Percentiles rank a stretch among this genome's conserved stretches.
Conservation (phyloP, 1,140 invertebrate genomes). For the Oryctes rhinoceros region DNA sequence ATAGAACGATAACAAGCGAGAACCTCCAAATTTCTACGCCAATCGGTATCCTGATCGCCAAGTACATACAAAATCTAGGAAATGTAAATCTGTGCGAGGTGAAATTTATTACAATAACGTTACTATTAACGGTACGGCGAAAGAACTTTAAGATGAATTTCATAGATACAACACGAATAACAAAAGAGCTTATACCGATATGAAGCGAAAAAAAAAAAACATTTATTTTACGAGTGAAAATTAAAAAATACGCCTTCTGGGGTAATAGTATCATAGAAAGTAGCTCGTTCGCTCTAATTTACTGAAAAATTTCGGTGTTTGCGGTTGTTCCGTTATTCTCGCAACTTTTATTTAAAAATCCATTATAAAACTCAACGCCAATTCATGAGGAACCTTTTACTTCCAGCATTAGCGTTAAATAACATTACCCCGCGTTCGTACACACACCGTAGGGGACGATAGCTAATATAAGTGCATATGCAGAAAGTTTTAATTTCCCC, state of each 20-base stretch:
- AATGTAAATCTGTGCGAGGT: too few relatives aligned
- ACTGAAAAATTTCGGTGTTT: slow-evolving; percentile 10
- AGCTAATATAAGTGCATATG: slow-evolving; percentile 39
- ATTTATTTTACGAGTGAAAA: neutral
- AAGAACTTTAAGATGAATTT: too few relatives aligned
- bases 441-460: neutral
- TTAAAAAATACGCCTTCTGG: neutral
- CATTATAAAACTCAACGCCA: slow-evolving; percentile 25
- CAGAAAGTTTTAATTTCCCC: slow-evolving; percentile 40
- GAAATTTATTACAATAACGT: too few relatives aligned
- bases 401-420: slow-evolving; percentile 23
- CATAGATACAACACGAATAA: neutral
- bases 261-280: neutral
- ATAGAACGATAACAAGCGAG: too few relatives aligned
- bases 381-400: slow-evolving; percentile 19
- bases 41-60: too few relatives aligned
- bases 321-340: neutral
- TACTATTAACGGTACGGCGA: too few relatives aligned
- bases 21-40: too few relatives aligned
- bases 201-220: too few relatives aligned
- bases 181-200: neutral
- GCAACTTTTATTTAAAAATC: slow-evolving; percentile 23
- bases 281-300: neutral
- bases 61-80: too few relatives aligned
- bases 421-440: neutral